Base-by-base conservation (phyloP, 2,113 vertebrate species). In the Cryptomyrus ogoouensis region DNA sequence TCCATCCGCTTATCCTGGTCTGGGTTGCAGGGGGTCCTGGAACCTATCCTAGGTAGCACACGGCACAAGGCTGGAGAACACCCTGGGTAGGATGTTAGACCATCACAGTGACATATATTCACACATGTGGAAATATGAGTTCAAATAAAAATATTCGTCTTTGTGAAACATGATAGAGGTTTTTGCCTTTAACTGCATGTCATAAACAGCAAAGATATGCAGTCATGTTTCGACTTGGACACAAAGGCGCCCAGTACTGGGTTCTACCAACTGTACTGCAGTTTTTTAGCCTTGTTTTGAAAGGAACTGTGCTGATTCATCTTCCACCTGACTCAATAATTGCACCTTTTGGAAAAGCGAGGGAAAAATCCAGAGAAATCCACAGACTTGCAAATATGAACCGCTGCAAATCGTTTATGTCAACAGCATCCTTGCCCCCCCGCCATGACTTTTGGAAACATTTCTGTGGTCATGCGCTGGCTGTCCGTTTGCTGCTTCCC, bases 251-350 rank as follows among this genome's bases (percentile, higher is more conserved):
- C 47, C 85, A 39, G 47, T 35, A 19, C 49, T 39, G 49, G 46
- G 27, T 13, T 15, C n/a, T 49, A n/a, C 47, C 46, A 89, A 15
- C 62, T 74, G 13, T 9, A 47, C 39, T n/a, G 24, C 42, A 15
- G 58, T 42, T 74, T 17, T 50, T 70, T 46, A 88, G 62, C 6
- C 56, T n/a, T 15, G 62, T 27, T 44, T 44, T 13, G n/a, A 70
- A 70, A 70, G 42, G 58, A 88, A 24, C 56, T 27, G 12, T 49
- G 44, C 44, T 62, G 44, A 89, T 47, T 49, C 44, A 74, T 74
- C 50, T 35, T 89, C 66, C 44, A 47, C 66, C 85, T 74, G 88
- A 89, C 47, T 83, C 47, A 52, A 89, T 80, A 80, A 83, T 80
- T 31, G 49, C 15, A 50, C 66, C 21, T 77, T 80, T 89, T 27